Base-by-base conservation (phyloP, 1,140 invertebrate species). In the Drosophila biarmipes region DNA sequence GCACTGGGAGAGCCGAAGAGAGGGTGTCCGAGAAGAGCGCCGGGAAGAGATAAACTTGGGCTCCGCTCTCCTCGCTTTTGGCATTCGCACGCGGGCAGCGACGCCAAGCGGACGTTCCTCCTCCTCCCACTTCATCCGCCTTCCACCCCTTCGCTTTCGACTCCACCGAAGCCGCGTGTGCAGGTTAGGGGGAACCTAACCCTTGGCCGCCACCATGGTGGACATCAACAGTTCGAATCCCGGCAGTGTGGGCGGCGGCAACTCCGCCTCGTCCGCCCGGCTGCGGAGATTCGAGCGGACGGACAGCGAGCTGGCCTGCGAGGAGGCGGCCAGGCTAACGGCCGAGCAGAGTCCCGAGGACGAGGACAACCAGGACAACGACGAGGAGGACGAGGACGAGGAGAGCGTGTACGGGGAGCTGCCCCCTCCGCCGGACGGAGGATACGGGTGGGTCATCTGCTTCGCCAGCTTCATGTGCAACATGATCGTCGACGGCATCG, bases 391-490 rank as follows among this genome's bases (percentile, higher is more conserved):
- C 5, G 95, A 95, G 14, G 96, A 96, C 62, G 96, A 96, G 69
- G 94, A 93, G n/a, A 94, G 95, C 58, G 96, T 95, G 2, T 96
- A 96, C 82, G 94, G 95, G 63, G 96, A 96, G 69, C 93, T 97
- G 49, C 96, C 96, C 15, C 96, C 96, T 49, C 96, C 96, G 12
- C 96, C 96, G 8, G 96, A 97, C 89, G 96, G 96, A 38, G 96
- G 96, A 15, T 95, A 95, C 86, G 96, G 96, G 17, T 97, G 96
- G 96, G 94, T 98, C 92, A 96, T 99, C 67, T 98, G 99, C 29
- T 95, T 98, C 79, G 98, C 97, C 45, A 98, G 97, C 8, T 99
- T 99, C 92, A 95, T 99, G 94, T 98, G 98, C 92, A 99, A 99
- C 94, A 96, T 99, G 93, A 97, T 99, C 71, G 97, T 99, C n/a